A percentile compares a stretch with the other conserved stretches of the same genome.
These are phyloP conservation scores for Tiliacea aurago DNA, from an alignment of 2,888 invertebrate species.

Conservation along the genomic window DNA sequence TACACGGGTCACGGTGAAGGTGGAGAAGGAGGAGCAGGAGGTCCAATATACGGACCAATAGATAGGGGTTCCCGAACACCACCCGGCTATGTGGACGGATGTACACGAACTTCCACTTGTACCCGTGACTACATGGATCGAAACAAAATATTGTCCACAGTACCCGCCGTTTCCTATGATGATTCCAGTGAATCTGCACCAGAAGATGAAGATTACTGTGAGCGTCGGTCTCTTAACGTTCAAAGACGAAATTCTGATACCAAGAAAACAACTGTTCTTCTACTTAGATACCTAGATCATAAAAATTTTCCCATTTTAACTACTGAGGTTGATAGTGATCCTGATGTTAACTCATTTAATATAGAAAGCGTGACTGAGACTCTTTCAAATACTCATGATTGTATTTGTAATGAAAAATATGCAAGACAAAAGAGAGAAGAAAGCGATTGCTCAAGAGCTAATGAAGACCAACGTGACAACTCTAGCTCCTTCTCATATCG, in stretches of 20 bases:
- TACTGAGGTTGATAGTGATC: not conserved
- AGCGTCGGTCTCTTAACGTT: slow-evolving; percentile 80
- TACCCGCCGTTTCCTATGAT: slow-evolving; percentile 35
- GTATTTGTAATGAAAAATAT: slow-evolving; percentile 65
- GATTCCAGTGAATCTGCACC: slow-evolving; percentile 1
- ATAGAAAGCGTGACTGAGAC: slow-evolving; percentile 13
- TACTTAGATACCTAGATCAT: slow-evolving; percentile 21
- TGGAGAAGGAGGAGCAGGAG: slow-evolving; percentile 50
- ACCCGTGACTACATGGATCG: slow-evolving; percentile 83
- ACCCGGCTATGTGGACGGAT: slow-evolving; percentile 85
- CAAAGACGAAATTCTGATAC: slow-evolving; percentile 72
- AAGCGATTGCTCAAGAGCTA: slow-evolving; percentile 2
- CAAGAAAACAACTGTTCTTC: slow-evolving; percentile 18
- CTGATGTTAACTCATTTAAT: not conserved
- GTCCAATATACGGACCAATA: slow-evolving; percentile 48
- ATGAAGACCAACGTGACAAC: slow-evolving; percentile 13
- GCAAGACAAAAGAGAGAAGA: slow-evolving; percentile 69
- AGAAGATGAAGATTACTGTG: slow-evolving; percentile 85
- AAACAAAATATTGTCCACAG: slow-evolving; percentile 76
- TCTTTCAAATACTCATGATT: slow-evolving; percentile 49
- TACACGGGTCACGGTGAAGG: slow-evolving; percentile 69
- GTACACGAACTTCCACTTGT: slow-evolving; percentile 86
- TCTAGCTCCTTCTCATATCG: slow-evolving; percentile 37
- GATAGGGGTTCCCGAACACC: slow-evolving; percentile 80
- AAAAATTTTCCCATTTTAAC: slow-evolving; percentile 4